Conservation (phyloP, 1,140 invertebrate species). For the Periplaneta americana region DNA sequence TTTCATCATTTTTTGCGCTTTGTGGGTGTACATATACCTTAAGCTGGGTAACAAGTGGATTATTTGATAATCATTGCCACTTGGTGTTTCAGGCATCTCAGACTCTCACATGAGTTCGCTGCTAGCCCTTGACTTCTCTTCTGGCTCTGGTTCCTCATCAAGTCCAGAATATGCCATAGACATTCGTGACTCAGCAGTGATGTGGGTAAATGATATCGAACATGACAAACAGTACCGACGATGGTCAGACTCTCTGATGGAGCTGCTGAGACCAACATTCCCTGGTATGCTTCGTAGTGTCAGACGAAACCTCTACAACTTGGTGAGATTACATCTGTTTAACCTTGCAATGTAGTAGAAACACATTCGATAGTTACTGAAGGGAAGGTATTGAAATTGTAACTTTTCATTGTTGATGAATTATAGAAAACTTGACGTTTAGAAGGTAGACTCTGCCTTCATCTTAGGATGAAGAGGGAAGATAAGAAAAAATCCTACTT, state of each 20-base stretch:
- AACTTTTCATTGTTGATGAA: no score
- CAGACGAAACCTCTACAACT: constrained; percentile 90
- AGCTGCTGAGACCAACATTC: constrained; percentile 90
- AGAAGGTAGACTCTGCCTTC: no score
- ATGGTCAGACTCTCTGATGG: constrained; percentile 85
- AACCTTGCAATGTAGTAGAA: no score
- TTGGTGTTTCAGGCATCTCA: constrained; percentile 3
- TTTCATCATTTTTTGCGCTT: no score
- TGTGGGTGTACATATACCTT: no score
- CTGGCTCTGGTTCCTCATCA: constrained; percentile 33
- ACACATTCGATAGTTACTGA: no score
- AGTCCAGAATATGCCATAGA: constrained; percentile 85
- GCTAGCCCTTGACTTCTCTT: constrained; percentile 71
- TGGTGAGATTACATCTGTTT: no score
- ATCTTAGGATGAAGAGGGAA: no score
- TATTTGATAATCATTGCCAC: not conserved
- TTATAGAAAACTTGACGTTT: no score
- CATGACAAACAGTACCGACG: constrained; percentile 77
- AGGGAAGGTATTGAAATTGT: no score
- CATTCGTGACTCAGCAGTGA: constrained; percentile 84
- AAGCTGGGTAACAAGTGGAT: not conserved
- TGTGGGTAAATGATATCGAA: constrained; percentile 95
- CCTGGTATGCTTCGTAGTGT: constrained; percentile 94
- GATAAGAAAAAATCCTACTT: no score
- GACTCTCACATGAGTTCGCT: constrained; percentile 55